Conservation (phyloP, 2,888 invertebrate species). For the Aphodius granarius region DNA sequence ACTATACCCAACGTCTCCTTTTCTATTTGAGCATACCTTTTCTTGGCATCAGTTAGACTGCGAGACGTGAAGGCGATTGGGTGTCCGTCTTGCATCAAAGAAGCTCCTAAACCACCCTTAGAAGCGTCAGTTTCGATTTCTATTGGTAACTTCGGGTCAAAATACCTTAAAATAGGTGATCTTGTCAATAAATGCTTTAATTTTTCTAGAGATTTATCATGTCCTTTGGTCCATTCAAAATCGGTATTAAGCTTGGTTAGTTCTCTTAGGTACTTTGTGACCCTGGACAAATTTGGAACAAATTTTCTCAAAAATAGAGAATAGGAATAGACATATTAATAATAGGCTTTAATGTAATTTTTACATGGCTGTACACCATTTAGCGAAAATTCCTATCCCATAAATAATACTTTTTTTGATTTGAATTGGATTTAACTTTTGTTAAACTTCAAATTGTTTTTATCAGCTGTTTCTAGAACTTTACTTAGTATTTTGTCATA, state of each 20-base stretch:
- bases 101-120: slow-evolving; percentile 41
- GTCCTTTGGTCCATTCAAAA: slow-evolving; percentile 24
- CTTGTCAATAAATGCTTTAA: slow-evolving; percentile 33
- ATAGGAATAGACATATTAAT: slow-evolving; percentile 25
- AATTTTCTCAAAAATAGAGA: slow-evolving; percentile 31
- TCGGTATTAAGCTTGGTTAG: slow-evolving; percentile 27
- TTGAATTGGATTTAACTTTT: slow-evolving; percentile 37
- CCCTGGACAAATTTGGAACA: slow-evolving; percentile 31
- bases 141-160: slow-evolving; percentile 36
- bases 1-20: slow-evolving; percentile 23
- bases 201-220: slow-evolving; percentile 5
- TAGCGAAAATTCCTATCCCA: slow-evolving; percentile 33
- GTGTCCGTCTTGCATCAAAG: slow-evolving; percentile 41
- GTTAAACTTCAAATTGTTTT: slow-evolving; percentile 41
- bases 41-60: slow-evolving; percentile 39
- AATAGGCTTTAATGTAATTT: slow-evolving; percentile 30
- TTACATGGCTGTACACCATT: slow-evolving; percentile 29
- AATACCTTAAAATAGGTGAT: slow-evolving; percentile 36
- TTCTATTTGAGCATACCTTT: slow-evolving; percentile 21
- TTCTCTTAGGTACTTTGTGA: slow-evolving; percentile 29
- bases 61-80: slow-evolving; percentile 44
- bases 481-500: slow-evolving; percentile 35
- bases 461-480: slow-evolving; percentile 36
- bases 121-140: slow-evolving; percentile 42
- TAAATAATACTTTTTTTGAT: slow-evolving; percentile 36